phyloP scores from a whole-genome alignment of 2,888 invertebrate species.

The Prionchulus punctatus region DNA sequence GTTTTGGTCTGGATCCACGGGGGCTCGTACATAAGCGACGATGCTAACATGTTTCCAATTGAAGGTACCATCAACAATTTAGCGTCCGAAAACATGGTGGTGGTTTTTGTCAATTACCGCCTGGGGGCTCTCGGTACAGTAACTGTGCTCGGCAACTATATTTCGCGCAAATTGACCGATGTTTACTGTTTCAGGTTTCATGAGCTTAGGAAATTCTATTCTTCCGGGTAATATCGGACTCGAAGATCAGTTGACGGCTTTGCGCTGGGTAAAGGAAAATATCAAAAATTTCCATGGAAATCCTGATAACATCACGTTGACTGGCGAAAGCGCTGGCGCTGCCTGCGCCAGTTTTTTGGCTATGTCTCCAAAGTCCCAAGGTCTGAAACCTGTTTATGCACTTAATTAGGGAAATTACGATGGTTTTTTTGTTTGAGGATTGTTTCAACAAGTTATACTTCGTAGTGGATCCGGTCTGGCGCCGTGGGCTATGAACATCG shows the following conservation, averaged over 20 bases:
- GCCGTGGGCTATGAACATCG: background rate
- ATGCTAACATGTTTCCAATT: background rate
- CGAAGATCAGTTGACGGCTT: background rate
- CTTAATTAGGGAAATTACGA: too few species aligned
- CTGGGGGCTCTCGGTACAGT: background rate
- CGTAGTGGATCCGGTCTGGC: background rate
- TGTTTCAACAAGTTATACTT: background rate
- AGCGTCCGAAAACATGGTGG: background rate
- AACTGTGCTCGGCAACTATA: background rate
- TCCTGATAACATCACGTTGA: conserved; percentile 1
- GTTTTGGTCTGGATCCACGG: conserved; percentile 7
- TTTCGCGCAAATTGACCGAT: background rate
- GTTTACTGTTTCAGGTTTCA: background rate
- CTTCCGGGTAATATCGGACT: background rate
- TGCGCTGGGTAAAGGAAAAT: background rate
- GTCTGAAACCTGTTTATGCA: too few species aligned
- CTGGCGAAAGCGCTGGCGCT: conserved; percentile 2
- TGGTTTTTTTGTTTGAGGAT: background rate
- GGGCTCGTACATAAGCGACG: background rate
- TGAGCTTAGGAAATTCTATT: background rate
- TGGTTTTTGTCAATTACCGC: conserved; percentile 4
- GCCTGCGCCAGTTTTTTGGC: background rate
- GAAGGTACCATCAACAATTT: background rate
- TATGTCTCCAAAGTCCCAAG: background rate
- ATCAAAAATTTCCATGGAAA: conserved; percentile 1